phyloP scores from a whole-genome alignment of 2,797 vertebrate species.

The Chelidonichthys spinosus region DNA sequence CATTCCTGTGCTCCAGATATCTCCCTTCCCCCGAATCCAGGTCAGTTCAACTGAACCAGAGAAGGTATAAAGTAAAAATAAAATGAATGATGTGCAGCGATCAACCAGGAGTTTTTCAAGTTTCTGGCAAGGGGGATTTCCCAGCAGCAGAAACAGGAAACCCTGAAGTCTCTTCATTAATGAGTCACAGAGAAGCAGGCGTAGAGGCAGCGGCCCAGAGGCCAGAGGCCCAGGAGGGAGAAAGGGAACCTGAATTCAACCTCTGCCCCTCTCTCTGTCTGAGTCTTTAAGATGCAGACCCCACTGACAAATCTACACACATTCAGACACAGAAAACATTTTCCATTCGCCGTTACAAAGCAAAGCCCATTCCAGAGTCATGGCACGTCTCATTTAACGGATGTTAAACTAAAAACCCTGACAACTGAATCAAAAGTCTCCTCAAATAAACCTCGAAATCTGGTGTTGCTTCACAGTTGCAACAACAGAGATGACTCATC shows the following conservation, averaged over 20 bases:
- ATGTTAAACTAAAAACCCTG: neutral
- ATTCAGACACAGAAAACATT: neutral
- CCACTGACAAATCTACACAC: conserved; percentile 21
- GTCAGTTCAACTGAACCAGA: conserved; percentile 24
- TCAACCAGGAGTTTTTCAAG: conserved; percentile 47
- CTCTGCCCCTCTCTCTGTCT: conserved; percentile 31
- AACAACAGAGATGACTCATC: conserved; percentile 49
- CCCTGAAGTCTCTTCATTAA: conserved; percentile 57
- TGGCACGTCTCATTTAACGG: conserved; percentile 15
- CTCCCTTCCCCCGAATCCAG: conserved; percentile 5
- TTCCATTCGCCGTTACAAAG: neutral
- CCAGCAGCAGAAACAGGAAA: conserved; percentile 61
- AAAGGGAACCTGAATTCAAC: conserved; percentile 39
- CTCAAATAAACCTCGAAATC: conserved; percentile 13
- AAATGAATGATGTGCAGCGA: conserved; percentile 55
- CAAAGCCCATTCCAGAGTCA: neutral
- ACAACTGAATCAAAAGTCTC: conserved; percentile 21
- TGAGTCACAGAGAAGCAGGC: conserved; percentile 66
- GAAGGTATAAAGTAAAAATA: conserved; percentile 36
- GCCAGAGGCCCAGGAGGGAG: conserved; percentile 57
- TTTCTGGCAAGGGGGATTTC: conserved; percentile 20
- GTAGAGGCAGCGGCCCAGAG: conserved; percentile 40
- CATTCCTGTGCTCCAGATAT: neutral
- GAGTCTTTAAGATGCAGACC: conserved; percentile 41
- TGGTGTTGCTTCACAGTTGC: conserved; percentile 49